Evolutionary conservation across 1,140 invertebrate genomes (phyloP).

Genomic region (Steinernema feltiae): DNA sequence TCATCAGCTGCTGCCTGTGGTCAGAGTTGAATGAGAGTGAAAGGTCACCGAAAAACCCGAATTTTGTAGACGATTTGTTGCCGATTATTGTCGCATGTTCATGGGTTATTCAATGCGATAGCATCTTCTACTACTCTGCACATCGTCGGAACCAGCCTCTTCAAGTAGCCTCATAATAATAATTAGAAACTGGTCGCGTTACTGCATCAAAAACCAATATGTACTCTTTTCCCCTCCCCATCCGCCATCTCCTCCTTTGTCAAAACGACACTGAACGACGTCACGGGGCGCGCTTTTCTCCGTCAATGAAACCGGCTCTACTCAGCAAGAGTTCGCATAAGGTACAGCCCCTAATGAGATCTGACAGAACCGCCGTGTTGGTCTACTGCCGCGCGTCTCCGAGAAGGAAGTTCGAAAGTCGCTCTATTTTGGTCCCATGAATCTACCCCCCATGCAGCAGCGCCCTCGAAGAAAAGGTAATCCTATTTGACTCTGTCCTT

Average conservation of each 20-base stretch:
- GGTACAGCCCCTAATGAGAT: slow-evolving; percentile 1
- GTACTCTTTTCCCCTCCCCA: slow-evolving; percentile 4
- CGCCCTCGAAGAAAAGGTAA: not conserved
- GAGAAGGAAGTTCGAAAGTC: not conserved
- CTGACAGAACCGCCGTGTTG: not conserved
- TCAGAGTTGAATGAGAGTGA: not conserved
- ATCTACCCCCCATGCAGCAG: not conserved
- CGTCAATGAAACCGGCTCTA: not conserved
- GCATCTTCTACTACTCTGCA: too few species aligned
- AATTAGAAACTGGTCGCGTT: not conserved
- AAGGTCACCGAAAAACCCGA: not conserved
- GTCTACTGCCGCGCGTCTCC: not conserved
- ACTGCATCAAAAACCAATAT: slow-evolving; percentile 10
- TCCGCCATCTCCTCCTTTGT: not conserved
- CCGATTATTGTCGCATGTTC: too few species aligned
- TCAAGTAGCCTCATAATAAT: not conserved
- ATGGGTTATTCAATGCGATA: too few species aligned
- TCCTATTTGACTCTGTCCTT: not conserved
- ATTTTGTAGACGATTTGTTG: not conserved
- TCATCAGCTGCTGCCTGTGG: not conserved
- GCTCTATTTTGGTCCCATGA: slow-evolving; percentile 11
- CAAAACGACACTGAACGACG: slow-evolving; percentile 2
- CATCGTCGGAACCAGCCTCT: slow-evolving; percentile 3
- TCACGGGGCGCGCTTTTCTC: not conserved
- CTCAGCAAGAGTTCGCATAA: slow-evolving; percentile 7